Base-by-base conservation (phyloP, 2,888 invertebrate genomes). In the Eubasilissa splendida region DNA sequence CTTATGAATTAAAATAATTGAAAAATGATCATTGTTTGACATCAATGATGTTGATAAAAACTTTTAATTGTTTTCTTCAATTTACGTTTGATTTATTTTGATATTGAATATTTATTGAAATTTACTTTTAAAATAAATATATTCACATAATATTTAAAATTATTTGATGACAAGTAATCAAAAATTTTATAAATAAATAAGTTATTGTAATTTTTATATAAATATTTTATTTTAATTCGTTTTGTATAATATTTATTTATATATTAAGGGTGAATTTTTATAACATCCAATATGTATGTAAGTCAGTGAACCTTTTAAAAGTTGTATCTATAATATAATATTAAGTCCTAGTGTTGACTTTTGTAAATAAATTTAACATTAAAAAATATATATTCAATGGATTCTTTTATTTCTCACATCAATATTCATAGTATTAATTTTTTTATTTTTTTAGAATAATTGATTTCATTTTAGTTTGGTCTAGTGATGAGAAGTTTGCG, bases 321-420 rank as follows among this genome's bases (percentile, higher is more conserved):
- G 73, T 80, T 82, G 80, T 80, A 80, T 80, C 59, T 77, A 80
- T 66, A 71, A 42, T 42, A 42, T 42, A 63, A 73, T 33, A 56
- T 3, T 80, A 81, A 77, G 65, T 53, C 78, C 77, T 83, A 81
- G 81, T 33, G 79, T 83, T 77, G 82, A 83, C 81, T 83, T 83
- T 83, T 83, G 83, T 83, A 83, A 83, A 83, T 83, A 83, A 82
- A 83, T 83, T 83, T 83, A 83, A 77, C 76, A 83, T 66, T 83
- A 83, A 83, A 83, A 80, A 75, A 82, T 79, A 82, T 79, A 81
- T 63, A 50, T 66, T 66, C 66, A 66, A n/a, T 3, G 50, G 9
- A 12, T 66, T 66, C 70, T 50, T 76, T 71, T 5, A 42, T 65
- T 12, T 66, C 12, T 3, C 42, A 5, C n/a, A 12, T 11, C 11